These are phyloP conservation scores for Quiscalus mexicanus DNA, from an alignment of 2,113 vertebrate species.

Conservation along the genomic window DNA sequence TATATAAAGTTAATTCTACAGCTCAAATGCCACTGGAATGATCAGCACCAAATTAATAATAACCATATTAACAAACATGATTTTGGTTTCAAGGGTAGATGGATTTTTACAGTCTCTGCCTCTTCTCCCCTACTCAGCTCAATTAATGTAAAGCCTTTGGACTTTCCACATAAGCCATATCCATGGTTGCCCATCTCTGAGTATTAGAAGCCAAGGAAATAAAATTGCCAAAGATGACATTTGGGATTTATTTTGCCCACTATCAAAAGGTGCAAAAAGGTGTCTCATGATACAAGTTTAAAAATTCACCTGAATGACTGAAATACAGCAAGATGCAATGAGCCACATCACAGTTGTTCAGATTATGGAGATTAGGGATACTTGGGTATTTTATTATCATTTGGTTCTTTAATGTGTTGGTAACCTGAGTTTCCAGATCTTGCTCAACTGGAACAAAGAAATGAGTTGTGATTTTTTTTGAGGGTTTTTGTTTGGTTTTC, in stretches of 20 bases:
- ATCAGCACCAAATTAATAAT: background rate
- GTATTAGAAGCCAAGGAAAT: background rate
- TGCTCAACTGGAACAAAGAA: background rate
- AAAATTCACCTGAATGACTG: background rate
- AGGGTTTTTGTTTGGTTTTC: background rate
- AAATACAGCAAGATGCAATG: background rate
- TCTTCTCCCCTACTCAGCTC: background rate
- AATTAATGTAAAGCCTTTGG: background rate
- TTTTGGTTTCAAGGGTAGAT: background rate
- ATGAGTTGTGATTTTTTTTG: background rate
- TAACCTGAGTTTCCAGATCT: background rate
- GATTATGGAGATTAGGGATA: background rate
- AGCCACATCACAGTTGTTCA: background rate
- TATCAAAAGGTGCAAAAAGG: background rate
- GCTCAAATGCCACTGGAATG: background rate
- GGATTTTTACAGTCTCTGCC: background rate
- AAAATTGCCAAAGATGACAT: background rate
- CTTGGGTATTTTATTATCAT: background rate
- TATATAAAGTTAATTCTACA: background rate
- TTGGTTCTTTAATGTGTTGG: background rate
- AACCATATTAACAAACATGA: background rate
- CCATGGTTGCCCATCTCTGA: background rate
- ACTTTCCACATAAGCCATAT: background rate
- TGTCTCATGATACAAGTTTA: background rate
- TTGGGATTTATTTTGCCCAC: background rate